These are phyloP conservation scores for Zaprionus davidi DNA, from an alignment of 1,140 invertebrate genomes.

Conservation along the genomic window DNA sequence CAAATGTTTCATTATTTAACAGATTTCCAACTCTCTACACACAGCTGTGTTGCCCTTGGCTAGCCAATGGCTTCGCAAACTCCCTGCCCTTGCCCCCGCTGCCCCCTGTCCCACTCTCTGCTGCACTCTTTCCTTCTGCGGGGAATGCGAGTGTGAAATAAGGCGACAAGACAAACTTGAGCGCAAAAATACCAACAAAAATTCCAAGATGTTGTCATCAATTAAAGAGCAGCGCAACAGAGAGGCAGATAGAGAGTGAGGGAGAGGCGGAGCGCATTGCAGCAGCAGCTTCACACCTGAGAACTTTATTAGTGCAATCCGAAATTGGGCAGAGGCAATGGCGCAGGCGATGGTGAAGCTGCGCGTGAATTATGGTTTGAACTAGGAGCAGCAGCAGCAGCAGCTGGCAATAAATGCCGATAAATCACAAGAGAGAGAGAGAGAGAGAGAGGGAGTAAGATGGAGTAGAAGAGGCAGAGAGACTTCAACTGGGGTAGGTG, in stretches of 20 bases:
- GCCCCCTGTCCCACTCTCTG: too few species aligned
- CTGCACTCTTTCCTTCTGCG: neutral
- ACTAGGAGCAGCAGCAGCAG: constrained; percentile 38
- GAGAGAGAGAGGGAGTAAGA: neutral
- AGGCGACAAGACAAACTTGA: constrained; percentile 56
- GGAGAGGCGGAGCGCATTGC: neutral
- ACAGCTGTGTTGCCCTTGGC: constrained; percentile 20
- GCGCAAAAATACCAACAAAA: constrained; percentile 73
- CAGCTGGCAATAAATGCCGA: constrained; percentile 60
- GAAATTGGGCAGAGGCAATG: constrained; percentile 29
- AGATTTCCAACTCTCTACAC: constrained; percentile 54
- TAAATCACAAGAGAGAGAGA: constrained; percentile 41
- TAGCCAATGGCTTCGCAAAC: neutral
- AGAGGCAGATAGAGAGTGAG: constrained; percentile 3
- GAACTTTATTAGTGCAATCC: constrained; percentile 78
- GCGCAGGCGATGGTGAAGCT: constrained; percentile 5
- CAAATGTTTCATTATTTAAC: constrained; percentile 82
- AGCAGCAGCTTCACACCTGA: constrained; percentile 73
- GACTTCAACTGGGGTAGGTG: constrained; percentile 42
- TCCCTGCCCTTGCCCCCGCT: neutral
- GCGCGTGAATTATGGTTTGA: constrained; percentile 74
- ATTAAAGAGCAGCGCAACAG: constrained; percentile 66
- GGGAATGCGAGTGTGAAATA: constrained; percentile 53
- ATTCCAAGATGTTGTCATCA: constrained; percentile 84
- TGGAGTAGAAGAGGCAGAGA: neutral